Conservation (phyloP, 2,797 vertebrate species). For the Pseudocheirus occidentalis region DNA sequence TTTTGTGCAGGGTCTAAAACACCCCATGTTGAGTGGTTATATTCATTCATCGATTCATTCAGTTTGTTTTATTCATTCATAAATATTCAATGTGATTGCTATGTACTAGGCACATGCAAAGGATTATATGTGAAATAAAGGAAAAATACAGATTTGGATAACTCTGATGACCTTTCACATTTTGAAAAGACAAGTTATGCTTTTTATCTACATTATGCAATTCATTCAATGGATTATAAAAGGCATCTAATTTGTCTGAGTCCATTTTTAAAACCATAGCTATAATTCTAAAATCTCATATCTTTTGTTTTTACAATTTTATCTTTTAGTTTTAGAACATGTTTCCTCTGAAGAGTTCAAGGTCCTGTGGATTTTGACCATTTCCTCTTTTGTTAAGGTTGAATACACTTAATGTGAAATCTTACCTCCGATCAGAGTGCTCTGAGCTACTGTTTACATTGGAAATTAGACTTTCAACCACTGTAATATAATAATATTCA, state of each 20-base stretch:
- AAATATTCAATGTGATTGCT: background rate
- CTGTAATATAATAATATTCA: slow-evolving; percentile 2
- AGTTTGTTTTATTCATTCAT: background rate
- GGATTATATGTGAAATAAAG: background rate
- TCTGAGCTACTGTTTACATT: background rate
- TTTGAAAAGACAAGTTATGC: background rate
- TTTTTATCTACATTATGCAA: background rate
- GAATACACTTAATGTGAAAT: background rate
- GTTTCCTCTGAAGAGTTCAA: slow-evolving; percentile 10
- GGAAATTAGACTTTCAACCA: slow-evolving; percentile 26
- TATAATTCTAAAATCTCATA: background rate
- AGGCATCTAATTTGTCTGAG: background rate
- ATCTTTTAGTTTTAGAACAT: background rate
- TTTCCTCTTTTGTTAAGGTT: slow-evolving; percentile 20
- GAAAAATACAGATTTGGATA: background rate
- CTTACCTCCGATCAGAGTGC: background rate
- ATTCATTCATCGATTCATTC: background rate
- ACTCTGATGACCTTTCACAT: background rate
- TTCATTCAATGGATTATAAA: background rate
- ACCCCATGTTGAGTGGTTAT: background rate
- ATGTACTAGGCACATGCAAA: background rate
- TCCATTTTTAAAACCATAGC: background rate
- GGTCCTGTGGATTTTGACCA: background rate
- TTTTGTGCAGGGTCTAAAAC: background rate
- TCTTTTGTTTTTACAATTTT: background rate